Evolutionary conservation across 1,140 invertebrate genomes (phyloP).

Genomic region (Penaeus chinensis): DNA sequence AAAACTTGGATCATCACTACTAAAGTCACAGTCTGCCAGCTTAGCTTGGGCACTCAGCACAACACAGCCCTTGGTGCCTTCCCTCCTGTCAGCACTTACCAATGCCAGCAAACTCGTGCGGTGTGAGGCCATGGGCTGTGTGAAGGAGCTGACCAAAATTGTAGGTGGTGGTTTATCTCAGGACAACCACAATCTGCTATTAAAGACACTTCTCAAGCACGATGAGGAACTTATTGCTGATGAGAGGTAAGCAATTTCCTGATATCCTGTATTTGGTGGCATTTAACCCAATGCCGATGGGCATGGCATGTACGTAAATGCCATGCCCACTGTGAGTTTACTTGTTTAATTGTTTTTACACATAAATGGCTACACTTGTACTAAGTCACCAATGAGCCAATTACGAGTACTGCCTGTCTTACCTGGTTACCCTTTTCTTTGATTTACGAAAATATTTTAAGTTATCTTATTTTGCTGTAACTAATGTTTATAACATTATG

Average conservation of each 20-base stretch:
- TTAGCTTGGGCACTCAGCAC: slow-evolving; percentile 37
- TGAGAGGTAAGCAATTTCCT: slow-evolving; percentile 18
- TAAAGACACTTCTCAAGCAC: slow-evolving; percentile 1
- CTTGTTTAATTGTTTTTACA: too few species aligned
- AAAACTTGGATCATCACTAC: slow-evolving; percentile 24
- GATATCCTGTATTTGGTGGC: neutral
- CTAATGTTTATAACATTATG: too few species aligned
- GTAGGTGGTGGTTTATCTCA: slow-evolving; percentile 17
- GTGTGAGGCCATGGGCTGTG: neutral
- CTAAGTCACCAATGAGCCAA: too few species aligned
- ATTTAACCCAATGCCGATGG: neutral
- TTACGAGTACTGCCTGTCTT: too few species aligned
- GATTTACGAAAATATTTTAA: too few species aligned
- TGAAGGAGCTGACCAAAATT: neutral
- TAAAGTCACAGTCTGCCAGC: slow-evolving; percentile 7
- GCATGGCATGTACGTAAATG: too few species aligned
- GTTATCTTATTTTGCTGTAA: too few species aligned
- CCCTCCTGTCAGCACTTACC: slow-evolving; percentile 25
- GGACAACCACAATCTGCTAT: slow-evolving; percentile 25
- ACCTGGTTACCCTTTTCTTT: too few species aligned
- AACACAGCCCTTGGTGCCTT: slow-evolving; percentile 31
- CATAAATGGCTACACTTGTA: too few species aligned
- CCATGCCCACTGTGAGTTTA: too few species aligned
- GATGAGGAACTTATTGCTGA: slow-evolving; percentile 41
- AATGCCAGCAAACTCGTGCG: slow-evolving; percentile 4